Evolutionary conservation across 1,140 invertebrate genomes (phyloP).

Genomic region (Chironomus striatipennis): DNA sequence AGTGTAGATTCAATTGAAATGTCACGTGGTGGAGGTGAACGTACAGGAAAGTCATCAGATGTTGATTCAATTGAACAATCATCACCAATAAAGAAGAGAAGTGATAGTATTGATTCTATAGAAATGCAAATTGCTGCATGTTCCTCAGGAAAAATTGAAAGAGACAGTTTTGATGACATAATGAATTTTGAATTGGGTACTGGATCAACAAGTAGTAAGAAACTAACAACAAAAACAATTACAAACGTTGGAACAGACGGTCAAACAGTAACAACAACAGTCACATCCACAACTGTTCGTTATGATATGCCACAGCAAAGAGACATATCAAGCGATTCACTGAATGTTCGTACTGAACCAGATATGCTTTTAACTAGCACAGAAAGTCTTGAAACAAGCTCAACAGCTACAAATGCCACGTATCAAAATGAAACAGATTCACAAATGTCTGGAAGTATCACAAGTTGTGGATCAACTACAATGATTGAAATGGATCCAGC

Average conservation of each 20-base stretch:
- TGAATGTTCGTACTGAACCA: conserved; percentile 40
- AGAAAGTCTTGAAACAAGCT: conserved; percentile 60
- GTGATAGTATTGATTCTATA: conserved; percentile 45
- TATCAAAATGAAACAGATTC: conserved; percentile 75
- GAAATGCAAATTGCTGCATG: conserved; percentile 44
- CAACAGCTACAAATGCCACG: conserved; percentile 70
- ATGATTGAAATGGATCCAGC: conserved; percentile 33
- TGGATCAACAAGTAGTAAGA: conserved; percentile 32
- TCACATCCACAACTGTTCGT: not conserved
- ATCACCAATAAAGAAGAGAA: conserved; percentile 39
- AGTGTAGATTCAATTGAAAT: conserved; percentile 56
- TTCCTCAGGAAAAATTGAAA: not conserved
- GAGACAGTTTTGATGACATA: conserved; percentile 28
- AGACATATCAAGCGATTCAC: conserved; percentile 37
- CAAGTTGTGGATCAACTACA: conserved; percentile 46
- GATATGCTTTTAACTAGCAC: conserved; percentile 57
- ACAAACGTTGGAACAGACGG: conserved; percentile 37
- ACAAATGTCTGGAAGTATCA: conserved; percentile 70
- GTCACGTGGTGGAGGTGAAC: conserved; percentile 35
- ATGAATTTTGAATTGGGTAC: conserved; percentile 28
- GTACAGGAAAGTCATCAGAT: conserved; percentile 32
- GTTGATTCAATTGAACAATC: conserved; percentile 38
- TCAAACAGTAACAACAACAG: conserved; percentile 23
- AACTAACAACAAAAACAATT: conserved; percentile 44
- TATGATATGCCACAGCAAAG: conserved; percentile 26